phyloP scores from a whole-genome alignment of 1,140 invertebrate species.

The Brachionus sp. region DNA sequence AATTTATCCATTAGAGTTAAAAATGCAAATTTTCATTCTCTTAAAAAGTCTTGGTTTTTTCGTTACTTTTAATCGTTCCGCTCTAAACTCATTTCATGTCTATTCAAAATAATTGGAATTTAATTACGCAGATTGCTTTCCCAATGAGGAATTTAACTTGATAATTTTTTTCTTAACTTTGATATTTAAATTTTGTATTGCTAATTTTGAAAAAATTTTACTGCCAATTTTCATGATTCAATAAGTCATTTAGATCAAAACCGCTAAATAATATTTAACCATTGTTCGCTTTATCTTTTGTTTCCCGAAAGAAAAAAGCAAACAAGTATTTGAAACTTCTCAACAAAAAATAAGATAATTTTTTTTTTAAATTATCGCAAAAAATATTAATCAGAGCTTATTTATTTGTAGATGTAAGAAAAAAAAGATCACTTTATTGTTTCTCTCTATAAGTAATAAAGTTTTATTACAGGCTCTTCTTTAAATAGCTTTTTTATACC shows the following conservation, averaged over 20 bases:
- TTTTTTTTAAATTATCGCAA: not conserved
- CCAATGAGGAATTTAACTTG: not conserved
- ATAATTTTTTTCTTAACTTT: not conserved
- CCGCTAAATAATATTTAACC: not conserved
- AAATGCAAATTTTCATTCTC: slow-evolving; percentile 25
- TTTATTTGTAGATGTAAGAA: not conserved
- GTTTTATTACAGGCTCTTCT: not conserved
- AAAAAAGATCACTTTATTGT: not conserved
- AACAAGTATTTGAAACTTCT: not conserved
- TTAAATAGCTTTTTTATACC: not conserved
- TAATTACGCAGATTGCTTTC: not conserved
- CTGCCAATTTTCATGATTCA: slow-evolving; percentile 11
- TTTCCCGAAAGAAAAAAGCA: not conserved
- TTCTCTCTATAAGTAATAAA: not conserved
- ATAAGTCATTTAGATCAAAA: not conserved
- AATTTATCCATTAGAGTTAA: not conserved
- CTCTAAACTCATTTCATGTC: not conserved
- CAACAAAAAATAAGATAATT: too few relatives aligned
- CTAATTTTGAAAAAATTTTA: not conserved
- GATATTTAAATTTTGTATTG: slow-evolving; percentile 15
- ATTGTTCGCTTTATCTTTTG: not conserved
- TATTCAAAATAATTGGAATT: slow-evolving; percentile 16
- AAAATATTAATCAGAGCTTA: not conserved
- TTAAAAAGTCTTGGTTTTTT: not conserved
- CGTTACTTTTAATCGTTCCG: not conserved